Percentiles rank a stretch among this genome's conserved stretches.
Evolutionary conservation across 2,797 vertebrate genomes (phyloP).

Genomic region (Dryobates pubescens): DNA sequence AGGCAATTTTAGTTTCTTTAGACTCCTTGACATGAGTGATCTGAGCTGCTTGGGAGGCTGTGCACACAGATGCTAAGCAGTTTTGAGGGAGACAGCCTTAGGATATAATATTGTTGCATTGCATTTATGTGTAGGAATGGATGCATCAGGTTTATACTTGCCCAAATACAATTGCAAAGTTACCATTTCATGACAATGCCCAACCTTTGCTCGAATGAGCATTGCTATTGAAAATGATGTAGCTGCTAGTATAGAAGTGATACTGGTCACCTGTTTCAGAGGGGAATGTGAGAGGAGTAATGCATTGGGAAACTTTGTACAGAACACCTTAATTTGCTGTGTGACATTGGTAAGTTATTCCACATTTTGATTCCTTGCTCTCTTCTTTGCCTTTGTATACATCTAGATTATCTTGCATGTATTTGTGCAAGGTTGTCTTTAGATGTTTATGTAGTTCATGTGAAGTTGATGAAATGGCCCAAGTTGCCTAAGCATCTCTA

Average conservation of each 20-base stretch:
- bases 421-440: neutral
- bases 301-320: neutral
- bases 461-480: neutral
- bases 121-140: neutral
- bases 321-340: neutral
- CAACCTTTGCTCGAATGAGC: neutral
- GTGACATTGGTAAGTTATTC: neutral
- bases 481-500: neutral
- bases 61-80: neutral
- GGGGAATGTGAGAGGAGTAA: neutral
- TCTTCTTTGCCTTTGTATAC: neutral
- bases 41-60: neutral
- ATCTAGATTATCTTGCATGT: neutral
- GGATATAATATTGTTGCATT: neutral
- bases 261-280: neutral
- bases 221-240: neutral
- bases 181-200: neutral
- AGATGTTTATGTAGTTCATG: neutral
- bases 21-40: neutral
- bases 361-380: neutral
- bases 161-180: neutral
- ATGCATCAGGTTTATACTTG: neutral
- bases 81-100: neutral
- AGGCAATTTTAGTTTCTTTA: neutral
- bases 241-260: neutral